Base-by-base conservation (phyloP, 2,113 vertebrate genomes). In the Meleagris gallopavo region DNA sequence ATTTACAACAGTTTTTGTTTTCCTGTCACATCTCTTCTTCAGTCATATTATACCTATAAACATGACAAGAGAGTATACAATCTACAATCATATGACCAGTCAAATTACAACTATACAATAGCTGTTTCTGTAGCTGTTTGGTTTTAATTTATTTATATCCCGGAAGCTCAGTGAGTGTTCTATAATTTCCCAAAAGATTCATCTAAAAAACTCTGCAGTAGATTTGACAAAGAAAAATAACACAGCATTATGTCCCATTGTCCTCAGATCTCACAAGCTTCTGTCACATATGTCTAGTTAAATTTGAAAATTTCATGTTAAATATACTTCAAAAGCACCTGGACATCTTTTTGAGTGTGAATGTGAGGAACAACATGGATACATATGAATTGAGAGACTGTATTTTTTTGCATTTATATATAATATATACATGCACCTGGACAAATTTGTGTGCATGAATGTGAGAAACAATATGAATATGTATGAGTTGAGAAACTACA, bases 1-100 rank as follows among this genome's bases (percentile, higher is more conserved):
- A 86, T 83, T 71, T 58, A 34, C 32, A 76, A 50, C 13, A 66
- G 41, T 22, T 73, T 84, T 71, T 89, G n/a, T 74, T 92, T 90
- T 38, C 61, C 30, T 16, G 61, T 60, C 46, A 50, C 14, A 41
- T 46, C 52, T 58, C 61, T 69, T 86, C 52, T 52, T 88, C 50
- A 69, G 58, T 50, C 58, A 73, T 48, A 15, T 25, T 61, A 83
- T 4, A 86, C 17, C 65, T 64, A 83, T 6, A 48, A 52, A 84
- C 7, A 11, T 15, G 27, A 58, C n/a, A 57, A 52, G 88, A 82
- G 64, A 73, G 50, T 36, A 62, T 29, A 83, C 10, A 52, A 54
- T 43, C 50, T 45, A 13, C 11, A 67, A 64, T 60, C 29, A 57
- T 19, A 30, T 20, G 46, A 76, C 30, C 45, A 74, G 27, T 27